phyloP scores from a whole-genome alignment of 2,888 invertebrate species.

The Xestia rhomboidea region DNA sequence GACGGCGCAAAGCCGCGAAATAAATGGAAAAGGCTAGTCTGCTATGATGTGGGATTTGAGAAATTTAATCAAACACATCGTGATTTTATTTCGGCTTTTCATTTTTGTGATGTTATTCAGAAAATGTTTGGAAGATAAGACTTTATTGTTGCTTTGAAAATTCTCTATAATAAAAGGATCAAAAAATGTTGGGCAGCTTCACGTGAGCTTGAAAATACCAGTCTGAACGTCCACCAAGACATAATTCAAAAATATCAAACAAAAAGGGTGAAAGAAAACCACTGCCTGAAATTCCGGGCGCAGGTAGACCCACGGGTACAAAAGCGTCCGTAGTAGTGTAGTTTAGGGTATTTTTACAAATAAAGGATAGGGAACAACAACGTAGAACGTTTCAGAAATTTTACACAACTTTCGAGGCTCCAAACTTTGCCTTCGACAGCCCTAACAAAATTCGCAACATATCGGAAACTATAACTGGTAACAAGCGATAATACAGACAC shows the following conservation, averaged over 20 bases:
- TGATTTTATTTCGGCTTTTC: conserved; percentile 56
- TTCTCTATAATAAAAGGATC: conserved; percentile 4
- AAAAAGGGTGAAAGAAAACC: conserved; percentile 53
- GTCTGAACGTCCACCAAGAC: conserved; percentile 44
- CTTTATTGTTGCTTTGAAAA: conserved; percentile 8
- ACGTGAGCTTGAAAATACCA: conserved; percentile 56
- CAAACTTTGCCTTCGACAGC: conserved; percentile 68
- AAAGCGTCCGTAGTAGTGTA: conserved; percentile 48
- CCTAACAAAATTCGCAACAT: conserved; percentile 70
- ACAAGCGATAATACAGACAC: conserved; percentile 64
- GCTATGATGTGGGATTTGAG: conserved; percentile 47
- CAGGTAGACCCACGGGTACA: conserved; percentile 32
- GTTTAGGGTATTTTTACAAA: conserved; percentile 56
- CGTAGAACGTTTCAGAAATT: conserved; percentile 53
- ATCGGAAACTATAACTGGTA: conserved; percentile 68
- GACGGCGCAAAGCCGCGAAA: conserved; percentile 56
- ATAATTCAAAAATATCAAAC: conserved; percentile 62
- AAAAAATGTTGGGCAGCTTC: conserved; percentile 30
- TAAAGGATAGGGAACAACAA: conserved; percentile 11
- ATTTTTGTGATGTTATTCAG: conserved; percentile 38
- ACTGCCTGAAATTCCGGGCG: conserved; percentile 40
- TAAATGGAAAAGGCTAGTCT: conserved; percentile 53
- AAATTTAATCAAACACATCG: conserved; percentile 56
- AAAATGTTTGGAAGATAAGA: conserved; percentile 26
- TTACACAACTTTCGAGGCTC: conserved; percentile 66